Evolutionary conservation across 2,888 invertebrate species (phyloP).

Genomic region (Toxonevra muliebris): DNA sequence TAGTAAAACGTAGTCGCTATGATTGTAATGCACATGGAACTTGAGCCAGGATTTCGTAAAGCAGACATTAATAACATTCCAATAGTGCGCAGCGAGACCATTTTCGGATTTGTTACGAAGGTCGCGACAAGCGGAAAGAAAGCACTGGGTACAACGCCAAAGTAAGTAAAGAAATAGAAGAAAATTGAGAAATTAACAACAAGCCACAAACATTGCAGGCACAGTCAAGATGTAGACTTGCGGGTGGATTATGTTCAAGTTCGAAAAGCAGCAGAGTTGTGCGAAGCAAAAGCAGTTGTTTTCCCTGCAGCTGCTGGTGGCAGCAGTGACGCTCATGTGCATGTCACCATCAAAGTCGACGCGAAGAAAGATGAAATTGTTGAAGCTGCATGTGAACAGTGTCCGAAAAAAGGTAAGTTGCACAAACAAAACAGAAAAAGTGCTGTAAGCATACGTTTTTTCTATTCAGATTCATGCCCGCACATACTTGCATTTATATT

Average conservation of each 20-base stretch:
- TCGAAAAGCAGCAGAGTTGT: slow-evolving; percentile 47
- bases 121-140: slow-evolving; percentile 31
- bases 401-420: slow-evolving; percentile 45
- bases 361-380: slow-evolving; percentile 47
- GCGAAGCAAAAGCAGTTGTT: slow-evolving; percentile 55
- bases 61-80: slow-evolving; percentile 60
- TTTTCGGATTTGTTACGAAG: slow-evolving; percentile 56
- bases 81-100: slow-evolving; percentile 52
- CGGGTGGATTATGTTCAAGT: slow-evolving; percentile 61
- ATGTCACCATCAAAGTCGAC: slow-evolving; percentile 51
- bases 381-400: slow-evolving; percentile 53
- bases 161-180: slow-evolving; percentile 17
- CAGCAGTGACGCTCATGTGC: slow-evolving; percentile 50
- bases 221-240: slow-evolving; percentile 46
- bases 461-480: slow-evolving; percentile 49
- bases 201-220: slow-evolving; percentile 22
- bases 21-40: slow-evolving; percentile 49
- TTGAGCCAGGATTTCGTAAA: slow-evolving; percentile 59
- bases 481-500: slow-evolving; percentile 59
- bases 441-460: neutral
- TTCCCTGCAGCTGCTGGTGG: slow-evolving; percentile 51
- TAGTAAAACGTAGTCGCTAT: slow-evolving; percentile 13
- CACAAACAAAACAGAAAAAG: neutral
- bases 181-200: slow-evolving; percentile 1
- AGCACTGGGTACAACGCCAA: neutral